Percentiles rank a stretch among this genome's conserved stretches.
These are phyloP conservation scores for Troglohyphantes excavatus DNA, from an alignment of 2,888 invertebrate genomes.

Conservation along the genomic window DNA sequence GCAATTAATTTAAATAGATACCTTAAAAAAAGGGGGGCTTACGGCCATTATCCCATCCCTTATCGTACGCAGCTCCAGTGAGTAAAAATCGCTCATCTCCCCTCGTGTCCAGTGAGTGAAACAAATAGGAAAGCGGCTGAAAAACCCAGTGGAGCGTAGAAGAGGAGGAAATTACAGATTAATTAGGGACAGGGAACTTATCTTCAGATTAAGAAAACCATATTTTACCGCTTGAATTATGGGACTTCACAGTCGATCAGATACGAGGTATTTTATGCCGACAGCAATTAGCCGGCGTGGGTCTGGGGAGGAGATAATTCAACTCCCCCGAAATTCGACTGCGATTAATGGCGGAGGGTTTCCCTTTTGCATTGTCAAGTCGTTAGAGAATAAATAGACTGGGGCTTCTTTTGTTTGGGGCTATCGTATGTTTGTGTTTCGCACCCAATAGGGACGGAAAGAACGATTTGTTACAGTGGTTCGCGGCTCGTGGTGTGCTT, in stretches of 20 bases:
- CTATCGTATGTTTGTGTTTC: no score
- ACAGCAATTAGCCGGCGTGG: conserved; percentile 56
- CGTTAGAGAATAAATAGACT: neutral
- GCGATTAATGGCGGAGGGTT: conserved; percentile 6
- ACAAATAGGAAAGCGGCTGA: conserved; percentile 23
- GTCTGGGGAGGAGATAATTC: conserved; percentile 39
- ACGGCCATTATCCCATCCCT: neutral
- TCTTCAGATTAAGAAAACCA: conserved; percentile 69
- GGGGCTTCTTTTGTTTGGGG: neutral
- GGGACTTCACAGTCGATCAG: conserved; percentile 60
- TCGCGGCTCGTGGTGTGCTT: no score
- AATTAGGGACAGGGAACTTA: conserved; percentile 61
- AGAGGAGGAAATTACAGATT: conserved; percentile 58
- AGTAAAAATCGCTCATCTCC: conserved; percentile 5
- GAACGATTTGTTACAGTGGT: no score
- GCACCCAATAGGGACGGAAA: no score
- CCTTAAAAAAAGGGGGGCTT: neutral
- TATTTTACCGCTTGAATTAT: conserved; percentile 68
- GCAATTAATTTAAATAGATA: conserved; percentile 42
- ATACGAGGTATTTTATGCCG: conserved; percentile 52
- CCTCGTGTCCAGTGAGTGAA: conserved; percentile 14
- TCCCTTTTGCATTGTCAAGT: conserved; percentile 3
- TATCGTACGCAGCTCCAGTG: neutral
- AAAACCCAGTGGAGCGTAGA: conserved; percentile 44
- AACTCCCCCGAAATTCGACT: conserved; percentile 45